A percentile compares a stretch with the other conserved stretches of the same genome.
Evolutionary conservation across 2,113 vertebrate species (phyloP).

Genomic region (Baryphthengus martii): DNA sequence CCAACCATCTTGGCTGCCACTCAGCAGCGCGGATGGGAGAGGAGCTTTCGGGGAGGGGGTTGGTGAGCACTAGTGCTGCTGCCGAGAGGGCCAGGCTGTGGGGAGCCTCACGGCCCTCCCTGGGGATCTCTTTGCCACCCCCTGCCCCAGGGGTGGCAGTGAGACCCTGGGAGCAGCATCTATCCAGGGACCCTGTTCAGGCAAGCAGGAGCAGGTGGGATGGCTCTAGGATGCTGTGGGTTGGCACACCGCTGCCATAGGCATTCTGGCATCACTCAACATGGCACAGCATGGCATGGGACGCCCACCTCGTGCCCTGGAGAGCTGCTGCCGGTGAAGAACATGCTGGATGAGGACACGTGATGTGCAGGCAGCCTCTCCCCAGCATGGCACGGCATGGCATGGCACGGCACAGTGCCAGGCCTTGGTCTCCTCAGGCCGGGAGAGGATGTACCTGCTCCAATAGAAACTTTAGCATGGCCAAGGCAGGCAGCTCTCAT

Average conservation of each 20-base stretch:
- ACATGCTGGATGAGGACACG: background rate
- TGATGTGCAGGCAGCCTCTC: background rate
- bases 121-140: background rate
- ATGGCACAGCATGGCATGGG: fast-evolving
- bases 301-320: background rate
- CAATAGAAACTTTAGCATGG: background rate
- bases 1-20: background rate
- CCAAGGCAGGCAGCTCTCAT: background rate
- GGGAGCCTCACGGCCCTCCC: background rate
- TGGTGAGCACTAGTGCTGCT: fast-evolving
- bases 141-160: background rate
- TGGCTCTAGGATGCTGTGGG: fast-evolving
- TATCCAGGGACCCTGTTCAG: fast-evolving
- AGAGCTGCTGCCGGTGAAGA: background rate
- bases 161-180: background rate
- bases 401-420: fast-evolving
- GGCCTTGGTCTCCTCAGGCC: fast-evolving
- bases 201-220: background rate
- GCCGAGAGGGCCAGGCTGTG: background rate
- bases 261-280: background rate
- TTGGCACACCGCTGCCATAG: background rate
- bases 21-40: background rate
- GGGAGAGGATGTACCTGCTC: background rate
- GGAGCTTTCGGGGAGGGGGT: background rate
- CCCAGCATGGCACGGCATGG: fast-evolving